Evolutionary conservation across 2,113 vertebrate genomes (phyloP).

Genomic region (Rhodinocichla rosea): DNA sequence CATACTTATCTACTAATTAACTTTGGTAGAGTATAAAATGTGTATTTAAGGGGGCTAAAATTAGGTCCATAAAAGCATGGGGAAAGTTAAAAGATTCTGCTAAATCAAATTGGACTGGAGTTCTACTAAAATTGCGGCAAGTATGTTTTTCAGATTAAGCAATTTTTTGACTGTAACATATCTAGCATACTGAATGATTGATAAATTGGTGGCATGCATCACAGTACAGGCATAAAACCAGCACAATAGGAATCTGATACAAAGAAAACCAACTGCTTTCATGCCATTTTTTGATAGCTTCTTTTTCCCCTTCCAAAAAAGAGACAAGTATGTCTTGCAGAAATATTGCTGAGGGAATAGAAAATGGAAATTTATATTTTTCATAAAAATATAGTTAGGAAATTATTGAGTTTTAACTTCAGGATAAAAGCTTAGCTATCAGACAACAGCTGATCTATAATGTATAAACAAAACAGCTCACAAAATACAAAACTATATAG

Average conservation of each 20-base stretch:
- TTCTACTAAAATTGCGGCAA: neutral
- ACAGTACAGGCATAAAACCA: neutral
- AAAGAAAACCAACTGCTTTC: neutral
- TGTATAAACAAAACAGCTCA: neutral
- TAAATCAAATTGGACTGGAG: neutral
- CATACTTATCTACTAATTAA: neutral
- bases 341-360: neutral
- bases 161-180: neutral
- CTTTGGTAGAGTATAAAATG: neutral
- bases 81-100: neutral
- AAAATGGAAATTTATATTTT: neutral
- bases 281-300: neutral
- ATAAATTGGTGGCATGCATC: neutral
- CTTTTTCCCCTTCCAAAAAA: neutral
- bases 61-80: neutral
- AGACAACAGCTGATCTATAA: conserved; percentile 30
- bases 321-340: neutral
- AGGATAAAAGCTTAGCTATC: conserved; percentile 1
- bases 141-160: neutral
- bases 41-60: neutral
- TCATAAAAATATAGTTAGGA: neutral
- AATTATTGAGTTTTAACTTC: neutral
- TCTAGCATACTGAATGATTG: neutral
- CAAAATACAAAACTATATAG: neutral
- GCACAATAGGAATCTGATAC: neutral